These are phyloP conservation scores for Papilio dardanus DNA, from an alignment of 1,140 invertebrate genomes.

Conservation along the genomic window DNA sequence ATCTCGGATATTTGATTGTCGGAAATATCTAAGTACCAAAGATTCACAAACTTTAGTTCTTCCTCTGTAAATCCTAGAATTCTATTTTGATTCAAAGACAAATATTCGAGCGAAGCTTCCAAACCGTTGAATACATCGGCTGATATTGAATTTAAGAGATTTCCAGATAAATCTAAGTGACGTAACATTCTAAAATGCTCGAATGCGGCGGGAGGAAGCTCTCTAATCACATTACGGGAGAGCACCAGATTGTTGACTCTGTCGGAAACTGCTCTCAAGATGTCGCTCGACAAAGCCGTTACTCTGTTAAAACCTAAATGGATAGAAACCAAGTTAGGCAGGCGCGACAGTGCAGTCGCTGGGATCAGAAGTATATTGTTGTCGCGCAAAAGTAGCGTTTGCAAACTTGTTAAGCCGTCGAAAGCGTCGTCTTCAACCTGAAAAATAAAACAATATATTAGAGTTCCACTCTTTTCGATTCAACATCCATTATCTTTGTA, in stretches of 20 bases:
- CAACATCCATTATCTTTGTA: no score
- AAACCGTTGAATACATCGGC: slow-evolving; percentile 89
- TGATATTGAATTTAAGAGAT: slow-evolving; percentile 88
- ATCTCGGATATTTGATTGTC: slow-evolving; percentile 89
- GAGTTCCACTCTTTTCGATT: no score
- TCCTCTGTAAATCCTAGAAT: slow-evolving; percentile 86
- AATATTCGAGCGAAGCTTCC: slow-evolving; percentile 87
- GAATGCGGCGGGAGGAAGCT: slow-evolving; percentile 91
- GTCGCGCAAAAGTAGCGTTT: slow-evolving; percentile 91
- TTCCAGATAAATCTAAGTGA: slow-evolving; percentile 90
- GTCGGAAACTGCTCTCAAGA: slow-evolving; percentile 86
- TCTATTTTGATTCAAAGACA: slow-evolving; percentile 90
- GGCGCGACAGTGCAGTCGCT: slow-evolving; percentile 87
- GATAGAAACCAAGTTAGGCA: slow-evolving; percentile 88
- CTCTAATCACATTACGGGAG: slow-evolving; percentile 92
- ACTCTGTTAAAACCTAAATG: slow-evolving; percentile 94
- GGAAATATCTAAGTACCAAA: slow-evolving; percentile 90
- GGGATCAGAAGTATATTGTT: slow-evolving; percentile 94
- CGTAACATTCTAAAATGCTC: slow-evolving; percentile 89
- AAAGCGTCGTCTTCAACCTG: slow-evolving; percentile 94
- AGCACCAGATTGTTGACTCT: slow-evolving; percentile 86
- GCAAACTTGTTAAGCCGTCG: slow-evolving; percentile 89
- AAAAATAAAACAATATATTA: slow-evolving; percentile 53
- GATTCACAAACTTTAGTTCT: slow-evolving; percentile 85
- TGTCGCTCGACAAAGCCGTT: slow-evolving; percentile 91